Percentiles rank a stretch among this genome's conserved stretches.
Conservation (phyloP, 2,888 invertebrate genomes). For the Sarcophaga variegata region DNA sequence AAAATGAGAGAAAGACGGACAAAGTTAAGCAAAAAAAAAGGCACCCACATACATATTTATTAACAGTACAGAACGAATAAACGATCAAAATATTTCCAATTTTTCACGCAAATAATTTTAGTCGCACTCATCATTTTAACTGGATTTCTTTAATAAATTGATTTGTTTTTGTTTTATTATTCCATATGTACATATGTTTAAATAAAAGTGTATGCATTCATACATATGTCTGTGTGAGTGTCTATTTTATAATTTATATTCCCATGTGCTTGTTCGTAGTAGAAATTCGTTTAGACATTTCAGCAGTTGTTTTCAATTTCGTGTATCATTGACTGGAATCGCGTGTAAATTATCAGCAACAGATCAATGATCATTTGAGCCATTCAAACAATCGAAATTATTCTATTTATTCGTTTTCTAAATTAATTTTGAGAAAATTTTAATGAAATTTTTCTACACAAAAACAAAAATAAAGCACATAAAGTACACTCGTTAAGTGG, state of each 20-base stretch:
- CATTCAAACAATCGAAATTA: slow-evolving; percentile 8
- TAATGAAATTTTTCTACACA: not conserved
- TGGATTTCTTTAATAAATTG: not conserved
- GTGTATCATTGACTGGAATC: slow-evolving; percentile 54
- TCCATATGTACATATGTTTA: not conserved
- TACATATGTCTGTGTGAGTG: too few relatives aligned
- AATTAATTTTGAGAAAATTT: slow-evolving; percentile 14
- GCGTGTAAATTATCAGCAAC: slow-evolving; percentile 67
- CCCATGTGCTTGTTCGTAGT: not conserved
- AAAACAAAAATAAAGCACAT: slow-evolving; percentile 13
- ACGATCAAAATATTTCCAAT: slow-evolving; percentile 68
- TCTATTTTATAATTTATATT: too few relatives aligned
- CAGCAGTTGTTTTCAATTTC: slow-evolving; percentile 64
- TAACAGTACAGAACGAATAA: not conserved
- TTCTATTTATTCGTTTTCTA: slow-evolving; percentile 9
- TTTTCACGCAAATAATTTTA: slow-evolving; percentile 64
- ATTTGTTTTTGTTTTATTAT: not conserved
- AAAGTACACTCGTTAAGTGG: not conserved
- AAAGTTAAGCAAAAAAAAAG: not conserved
- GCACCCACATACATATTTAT: not conserved
- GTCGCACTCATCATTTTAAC: slow-evolving; percentile 59
- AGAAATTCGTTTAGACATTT: slow-evolving; percentile 38
- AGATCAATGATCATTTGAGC: not conserved
- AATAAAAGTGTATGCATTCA: not conserved
- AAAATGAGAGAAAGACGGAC: not conserved